These are phyloP conservation scores for Atherinomorus stipes DNA, from an alignment of 2,113 vertebrate species.

Conservation along the genomic window DNA sequence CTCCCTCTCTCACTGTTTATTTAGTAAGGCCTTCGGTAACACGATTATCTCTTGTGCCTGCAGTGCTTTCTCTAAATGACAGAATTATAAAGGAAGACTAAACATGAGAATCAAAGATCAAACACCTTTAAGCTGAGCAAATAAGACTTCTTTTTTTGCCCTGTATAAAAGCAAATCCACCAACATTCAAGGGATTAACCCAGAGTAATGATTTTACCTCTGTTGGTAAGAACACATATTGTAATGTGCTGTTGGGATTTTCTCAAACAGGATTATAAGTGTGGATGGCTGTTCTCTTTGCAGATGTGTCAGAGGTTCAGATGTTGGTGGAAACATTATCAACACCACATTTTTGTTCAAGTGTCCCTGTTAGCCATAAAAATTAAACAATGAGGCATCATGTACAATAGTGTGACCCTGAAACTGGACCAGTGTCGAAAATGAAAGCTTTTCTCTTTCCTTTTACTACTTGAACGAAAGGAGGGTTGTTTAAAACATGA, in stretches of 20 bases:
- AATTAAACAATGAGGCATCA: background rate
- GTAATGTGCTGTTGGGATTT: too few relatives aligned
- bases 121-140: slow-evolving; percentile 20
- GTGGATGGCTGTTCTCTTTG: too few relatives aligned
- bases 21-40: slow-evolving; percentile 11
- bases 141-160: slow-evolving; percentile 1
- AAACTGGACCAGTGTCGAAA: background rate
- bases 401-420: background rate
- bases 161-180: slow-evolving; percentile 1
- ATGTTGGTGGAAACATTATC: background rate
- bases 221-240: background rate
- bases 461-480: too few relatives aligned
- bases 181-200: background rate
- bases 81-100: slow-evolving; percentile 27
- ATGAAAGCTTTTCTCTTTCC: background rate
- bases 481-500: too few relatives aligned
- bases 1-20: slow-evolving; percentile 13
- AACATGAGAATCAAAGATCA: slow-evolving; percentile 38
- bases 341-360: background rate
- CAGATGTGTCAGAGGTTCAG: background rate
- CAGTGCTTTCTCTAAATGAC: slow-evolving; percentile 1
- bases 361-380: background rate
- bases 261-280: too few relatives aligned
- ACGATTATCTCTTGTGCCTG: slow-evolving; percentile 27
- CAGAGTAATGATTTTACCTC: background rate